These are phyloP conservation scores for Mormyrops attenuatus DNA, from an alignment of 2,797 vertebrate genomes.

Conservation along the genomic window DNA sequence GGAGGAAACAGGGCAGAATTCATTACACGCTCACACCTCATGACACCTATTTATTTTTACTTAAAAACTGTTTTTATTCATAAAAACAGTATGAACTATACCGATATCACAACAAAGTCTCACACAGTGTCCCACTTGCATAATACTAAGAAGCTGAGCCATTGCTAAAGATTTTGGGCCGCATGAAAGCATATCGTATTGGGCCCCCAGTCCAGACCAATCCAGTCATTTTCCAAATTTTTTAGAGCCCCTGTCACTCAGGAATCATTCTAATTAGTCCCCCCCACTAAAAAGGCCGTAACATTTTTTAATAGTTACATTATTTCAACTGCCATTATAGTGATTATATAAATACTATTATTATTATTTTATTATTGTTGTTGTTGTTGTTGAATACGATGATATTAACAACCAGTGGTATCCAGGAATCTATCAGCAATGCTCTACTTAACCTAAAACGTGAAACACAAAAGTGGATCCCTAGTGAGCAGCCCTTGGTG, in stretches of 20 bases:
- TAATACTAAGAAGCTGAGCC: neutral
- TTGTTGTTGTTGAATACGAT: neutral
- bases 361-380: neutral
- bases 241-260: neutral
- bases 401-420: neutral
- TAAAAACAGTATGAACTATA: constrained; percentile 7
- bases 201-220: neutral
- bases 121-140: neutral
- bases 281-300: neutral
- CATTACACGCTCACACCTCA: neutral
- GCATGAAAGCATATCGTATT: neutral
- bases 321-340: neutral
- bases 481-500: neutral
- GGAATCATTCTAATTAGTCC: neutral
- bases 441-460: neutral
- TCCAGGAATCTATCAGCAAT: neutral
- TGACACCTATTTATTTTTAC: neutral
- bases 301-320: neutral
- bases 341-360: neutral
- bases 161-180: neutral
- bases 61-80: neutral
- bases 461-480: neutral
- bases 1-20: neutral
- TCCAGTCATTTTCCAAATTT: neutral
- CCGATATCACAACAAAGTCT: neutral